Conservation (phyloP, 92 coral and sea anemone species). For the Anthopleura xanthogrammica region DNA sequence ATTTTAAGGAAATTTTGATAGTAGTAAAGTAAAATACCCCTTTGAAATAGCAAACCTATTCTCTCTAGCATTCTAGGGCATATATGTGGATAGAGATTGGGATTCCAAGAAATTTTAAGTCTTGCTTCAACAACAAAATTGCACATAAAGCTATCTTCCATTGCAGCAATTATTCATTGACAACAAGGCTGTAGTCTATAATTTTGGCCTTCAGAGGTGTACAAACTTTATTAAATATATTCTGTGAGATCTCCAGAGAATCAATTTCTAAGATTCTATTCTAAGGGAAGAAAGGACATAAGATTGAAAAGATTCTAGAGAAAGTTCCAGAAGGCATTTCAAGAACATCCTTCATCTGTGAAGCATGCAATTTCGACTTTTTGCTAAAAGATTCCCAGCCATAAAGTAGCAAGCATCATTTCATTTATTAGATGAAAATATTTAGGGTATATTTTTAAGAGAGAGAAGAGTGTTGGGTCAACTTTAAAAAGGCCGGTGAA, state of each 20-base stretch:
- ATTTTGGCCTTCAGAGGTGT: background rate
- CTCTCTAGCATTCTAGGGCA: too few species aligned
- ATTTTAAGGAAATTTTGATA: background rate
- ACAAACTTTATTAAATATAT: too few species aligned
- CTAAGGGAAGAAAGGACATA: background rate
- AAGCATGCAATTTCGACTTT: background rate
- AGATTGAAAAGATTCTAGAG: background rate
- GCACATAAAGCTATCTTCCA: too few species aligned
- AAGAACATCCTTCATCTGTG: background rate
- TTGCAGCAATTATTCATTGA: too few species aligned
- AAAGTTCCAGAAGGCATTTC: background rate
- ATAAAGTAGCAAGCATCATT: background rate
- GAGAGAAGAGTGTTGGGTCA: background rate
- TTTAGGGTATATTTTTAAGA: background rate
- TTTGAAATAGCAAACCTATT: too few species aligned
- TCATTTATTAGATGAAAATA: background rate
- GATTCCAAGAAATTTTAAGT: too few species aligned
- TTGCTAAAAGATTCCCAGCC: background rate
- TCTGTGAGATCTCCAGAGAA: background rate
- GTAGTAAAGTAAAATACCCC: background rate
- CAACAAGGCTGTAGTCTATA: background rate
- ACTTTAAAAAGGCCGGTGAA: background rate
- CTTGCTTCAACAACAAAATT: too few species aligned
- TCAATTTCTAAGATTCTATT: background rate
- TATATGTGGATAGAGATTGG: too few species aligned